Base-by-base conservation (phyloP, 64 coral and sea anemone genomes). In the Montipora sp. region DNA sequence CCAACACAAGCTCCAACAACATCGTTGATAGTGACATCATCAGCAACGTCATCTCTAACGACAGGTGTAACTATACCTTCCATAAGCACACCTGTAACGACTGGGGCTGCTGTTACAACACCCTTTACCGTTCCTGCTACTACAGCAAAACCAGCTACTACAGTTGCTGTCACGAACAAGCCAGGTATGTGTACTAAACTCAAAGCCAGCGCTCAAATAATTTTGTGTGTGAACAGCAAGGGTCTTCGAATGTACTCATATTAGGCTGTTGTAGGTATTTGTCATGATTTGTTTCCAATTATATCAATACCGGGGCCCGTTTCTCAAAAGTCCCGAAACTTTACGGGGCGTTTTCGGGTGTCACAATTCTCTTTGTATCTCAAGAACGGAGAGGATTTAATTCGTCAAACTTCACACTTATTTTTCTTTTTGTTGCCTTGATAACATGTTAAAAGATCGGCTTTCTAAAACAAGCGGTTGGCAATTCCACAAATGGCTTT, bases 1-100 rank as follows among this genome's bases (percentile, higher is more conserved):
- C 82, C 82, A 10, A 85, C 82, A 70, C 13, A 49, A 43, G 63
- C 82, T 85, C 82, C 82, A 23, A 71, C 63, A 85, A 68, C 43
- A 8, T 7, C 47, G 8, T 4, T 44, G 13, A 2, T 48, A 23
- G 65, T 46, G 19, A 71, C 82, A 8, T 71, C 82, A 49, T 68
- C 59, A 67, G 46, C 44, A 72, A 72, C 65, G 19, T 49, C 75
- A 0, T 78, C 47, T 3, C 47, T 46, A 49, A 5, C 75, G 8
- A 10, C 75, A 5, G 47, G 44, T 18, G 16, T 16, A 7, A 13
- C 47, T n/a, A 78, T 50, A 49, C 46, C 82, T 18, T 68, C 63
- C 5, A 0, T 85, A 9, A 78, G 47, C 47, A 78, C 75, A 78
- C 16, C 82, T 18, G 66, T 48, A 21, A 72, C 19, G 49, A n/a